Conservation (phyloP, 2,888 invertebrate genomes). For the Teleiodes luculella region DNA sequence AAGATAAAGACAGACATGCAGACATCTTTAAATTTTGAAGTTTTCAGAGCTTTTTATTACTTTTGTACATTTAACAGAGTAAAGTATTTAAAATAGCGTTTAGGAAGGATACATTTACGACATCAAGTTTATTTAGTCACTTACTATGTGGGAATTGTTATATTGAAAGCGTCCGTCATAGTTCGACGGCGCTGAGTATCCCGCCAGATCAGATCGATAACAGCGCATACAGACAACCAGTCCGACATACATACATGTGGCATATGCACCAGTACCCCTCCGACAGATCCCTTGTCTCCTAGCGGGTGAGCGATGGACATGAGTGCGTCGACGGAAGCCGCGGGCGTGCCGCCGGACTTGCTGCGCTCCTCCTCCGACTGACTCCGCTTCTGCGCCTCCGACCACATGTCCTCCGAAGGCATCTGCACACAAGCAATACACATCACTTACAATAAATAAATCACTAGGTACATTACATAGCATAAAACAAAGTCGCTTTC, state of each 20-base stretch:
- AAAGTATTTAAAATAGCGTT: not conserved
- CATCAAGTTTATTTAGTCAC: not conserved
- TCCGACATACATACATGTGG: constrained; percentile 82
- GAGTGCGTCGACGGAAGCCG: constrained; percentile 45
- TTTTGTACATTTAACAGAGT: not conserved
- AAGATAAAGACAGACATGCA: constrained; percentile 8
- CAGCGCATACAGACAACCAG: constrained; percentile 19
- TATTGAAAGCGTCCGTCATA: not conserved
- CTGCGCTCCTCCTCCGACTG: constrained; percentile 79
- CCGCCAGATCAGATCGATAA: constrained; percentile 17
- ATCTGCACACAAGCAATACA: not conserved
- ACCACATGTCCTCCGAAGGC: constrained; percentile 80
- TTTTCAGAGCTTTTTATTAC: not conserved
- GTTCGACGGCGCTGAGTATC: not conserved
- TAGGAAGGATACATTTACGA: not conserved
- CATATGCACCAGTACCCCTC: constrained; percentile 94
- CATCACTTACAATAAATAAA: too few relatives aligned
- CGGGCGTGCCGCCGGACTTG: constrained; percentile 45
- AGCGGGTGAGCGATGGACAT: constrained; percentile 58
- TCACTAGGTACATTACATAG: too few relatives aligned
- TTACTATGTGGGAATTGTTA: not conserved
- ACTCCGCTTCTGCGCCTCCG: constrained; percentile 74
- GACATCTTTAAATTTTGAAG: not conserved
- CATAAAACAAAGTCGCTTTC: too few relatives aligned
- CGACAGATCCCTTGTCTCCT: constrained; percentile 85